These are phyloP conservation scores for Myoxocephalus aenaeus DNA, from an alignment of 2,797 vertebrate species.

Conservation along the genomic window DNA sequence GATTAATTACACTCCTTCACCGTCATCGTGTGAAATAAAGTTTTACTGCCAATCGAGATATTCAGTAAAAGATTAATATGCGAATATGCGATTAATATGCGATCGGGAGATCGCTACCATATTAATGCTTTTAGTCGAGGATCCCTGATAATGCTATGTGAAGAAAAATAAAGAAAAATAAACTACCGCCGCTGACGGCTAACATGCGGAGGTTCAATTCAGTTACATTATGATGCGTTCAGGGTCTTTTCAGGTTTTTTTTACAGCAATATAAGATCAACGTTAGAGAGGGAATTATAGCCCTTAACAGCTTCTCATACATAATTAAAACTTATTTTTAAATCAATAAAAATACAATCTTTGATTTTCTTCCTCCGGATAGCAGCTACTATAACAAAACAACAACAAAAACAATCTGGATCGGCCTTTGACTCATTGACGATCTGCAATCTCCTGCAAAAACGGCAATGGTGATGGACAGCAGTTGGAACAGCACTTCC, in stretches of 20 bases:
- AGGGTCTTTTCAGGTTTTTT: background rate
- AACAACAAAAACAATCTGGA: no score
- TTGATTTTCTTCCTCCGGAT: no score
- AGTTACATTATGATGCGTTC: background rate
- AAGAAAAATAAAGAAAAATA: background rate
- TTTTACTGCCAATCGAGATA: background rate
- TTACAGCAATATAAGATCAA: no score
- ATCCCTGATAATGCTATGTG: background rate
- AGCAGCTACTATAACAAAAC: no score
- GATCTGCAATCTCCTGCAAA: no score
- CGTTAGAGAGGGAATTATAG: no score
- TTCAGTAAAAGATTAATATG: background rate
- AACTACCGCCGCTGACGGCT: background rate
- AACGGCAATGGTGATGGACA: background rate
- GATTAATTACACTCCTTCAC: no score
- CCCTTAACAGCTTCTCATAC: no score
- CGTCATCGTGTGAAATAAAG: background rate
- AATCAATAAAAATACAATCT: no score
- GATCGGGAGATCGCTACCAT: background rate
- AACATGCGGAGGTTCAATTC: background rate
- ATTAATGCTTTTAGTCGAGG: background rate
- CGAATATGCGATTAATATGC: no score
- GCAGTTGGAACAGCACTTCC: background rate
- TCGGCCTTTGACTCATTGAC: no score
- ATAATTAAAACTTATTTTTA: no score